Evolutionary conservation across 2,113 vertebrate genomes (phyloP).

Genomic region (Hyaena hyaena): DNA sequence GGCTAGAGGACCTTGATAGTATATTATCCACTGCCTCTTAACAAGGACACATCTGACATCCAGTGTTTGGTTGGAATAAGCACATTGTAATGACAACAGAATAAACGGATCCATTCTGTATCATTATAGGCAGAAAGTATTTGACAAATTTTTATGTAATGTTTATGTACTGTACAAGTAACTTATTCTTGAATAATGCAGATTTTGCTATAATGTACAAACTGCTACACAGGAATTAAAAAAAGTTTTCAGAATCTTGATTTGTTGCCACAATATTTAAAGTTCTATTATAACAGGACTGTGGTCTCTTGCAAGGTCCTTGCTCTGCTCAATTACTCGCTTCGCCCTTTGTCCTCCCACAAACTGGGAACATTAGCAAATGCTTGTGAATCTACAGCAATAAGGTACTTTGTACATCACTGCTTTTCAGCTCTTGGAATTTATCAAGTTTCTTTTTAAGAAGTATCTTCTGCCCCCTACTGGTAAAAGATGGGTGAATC

Average conservation of each 20-base stretch:
- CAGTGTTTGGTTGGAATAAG: constrained; percentile 67
- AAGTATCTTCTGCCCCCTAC: constrained; percentile 66
- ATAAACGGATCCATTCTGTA: constrained; percentile 74
- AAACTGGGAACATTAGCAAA: not conserved
- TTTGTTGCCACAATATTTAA: constrained; percentile 51
- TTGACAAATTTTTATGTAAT: constrained; percentile 80
- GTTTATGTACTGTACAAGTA: constrained; percentile 90
- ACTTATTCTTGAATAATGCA: constrained; percentile 88
- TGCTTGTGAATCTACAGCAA: accelerated
- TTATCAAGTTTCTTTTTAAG: not conserved
- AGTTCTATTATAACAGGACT: not conserved
- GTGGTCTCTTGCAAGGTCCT: not conserved
- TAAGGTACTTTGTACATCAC: not conserved
- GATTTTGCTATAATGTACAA: constrained; percentile 85
- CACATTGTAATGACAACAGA: constrained; percentile 58
- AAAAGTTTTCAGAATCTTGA: constrained; percentile 80
- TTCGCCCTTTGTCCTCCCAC: not conserved
- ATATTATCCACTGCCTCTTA: constrained; percentile 53
- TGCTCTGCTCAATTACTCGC: not conserved
- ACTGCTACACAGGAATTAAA: constrained; percentile 85
- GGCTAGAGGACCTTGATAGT: not conserved
- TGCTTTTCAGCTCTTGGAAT: not conserved
- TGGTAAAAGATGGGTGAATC: constrained; percentile 44
- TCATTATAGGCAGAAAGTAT: constrained; percentile 65
- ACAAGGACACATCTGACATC: constrained; percentile 56